Base-by-base conservation (phyloP, 2,888 invertebrate species). In the Mesopsocus fuscifrons region DNA sequence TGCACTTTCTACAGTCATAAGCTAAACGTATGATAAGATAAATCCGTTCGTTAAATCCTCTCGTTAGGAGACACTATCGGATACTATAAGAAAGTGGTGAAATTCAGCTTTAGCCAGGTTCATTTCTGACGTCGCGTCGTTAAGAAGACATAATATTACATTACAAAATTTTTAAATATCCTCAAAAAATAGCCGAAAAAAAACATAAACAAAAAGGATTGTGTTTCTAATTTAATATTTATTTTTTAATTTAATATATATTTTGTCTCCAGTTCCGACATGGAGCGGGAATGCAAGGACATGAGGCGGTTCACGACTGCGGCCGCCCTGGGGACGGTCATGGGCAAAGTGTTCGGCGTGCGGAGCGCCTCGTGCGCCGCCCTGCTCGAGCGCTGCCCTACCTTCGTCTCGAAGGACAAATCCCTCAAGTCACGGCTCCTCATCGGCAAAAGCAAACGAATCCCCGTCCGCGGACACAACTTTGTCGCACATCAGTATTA, bases 401-500 rank as follows among this genome's bases (percentile, higher is more conserved):
- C 78, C 45, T 89, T 85, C 61, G 78, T 88, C 42, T 78, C 79
- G 53, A 82, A 82, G 58, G 87, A 88, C 55, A 84, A 84, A 59
- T 75, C 77, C 44, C 71, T 78, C 52, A 74, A 73, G 51, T 71
- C 74, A 48, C 60, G 66, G 49, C 54, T 68, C 41, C 63, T 79
- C 45, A 74, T 78, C 51, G 76, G 74, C 52, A 74, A 73, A 58
- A 69, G 69, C 49, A 68, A 76, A 62, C 75, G 77, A 77, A 69
- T 82, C 62, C 74, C 76, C 52, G 72, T 81, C 41, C 78, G 82
- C 56, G 92, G 91, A 22, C 97, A 97, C 65, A 82, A 87, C 61
- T 78, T 94, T 57, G 75, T 78, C 54, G 77, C 83, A 53, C 79
- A 83, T 57, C 85, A 88, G 64, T 82, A 92, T 65, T 82, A 77